Percentiles rank a stretch among this genome's conserved stretches.
phyloP scores from a whole-genome alignment of 2,888 invertebrate genomes.

The Griposia aprilina region DNA sequence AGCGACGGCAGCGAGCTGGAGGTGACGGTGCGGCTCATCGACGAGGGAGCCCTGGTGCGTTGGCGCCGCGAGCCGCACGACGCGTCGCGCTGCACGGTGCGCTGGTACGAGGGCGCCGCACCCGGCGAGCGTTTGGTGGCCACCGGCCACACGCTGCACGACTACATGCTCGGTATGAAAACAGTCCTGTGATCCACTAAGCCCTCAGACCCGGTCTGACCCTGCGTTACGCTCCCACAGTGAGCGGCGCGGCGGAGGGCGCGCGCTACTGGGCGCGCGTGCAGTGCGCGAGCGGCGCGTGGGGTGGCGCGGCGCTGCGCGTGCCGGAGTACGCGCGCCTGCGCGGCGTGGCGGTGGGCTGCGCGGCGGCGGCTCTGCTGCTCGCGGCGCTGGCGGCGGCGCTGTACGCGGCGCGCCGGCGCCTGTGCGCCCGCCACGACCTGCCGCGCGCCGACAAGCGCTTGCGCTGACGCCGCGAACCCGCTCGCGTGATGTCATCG shows the following conservation, averaged over 20 bases:
- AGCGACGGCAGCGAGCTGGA: conserved; percentile 91
- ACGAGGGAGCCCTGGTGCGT: conserved; percentile 94
- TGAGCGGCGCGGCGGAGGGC: conserved; percentile 93
- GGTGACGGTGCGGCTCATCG: conserved; percentile 93
- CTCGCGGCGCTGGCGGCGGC: conserved; percentile 92
- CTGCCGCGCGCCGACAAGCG: conserved; percentile 68
- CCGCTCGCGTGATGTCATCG: not conserved
- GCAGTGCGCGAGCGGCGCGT: conserved; percentile 92
- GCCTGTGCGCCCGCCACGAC: conserved; percentile 67
- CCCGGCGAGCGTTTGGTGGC: conserved; percentile 92
- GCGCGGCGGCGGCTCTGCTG: conserved; percentile 93
- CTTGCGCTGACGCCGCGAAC: conserved; percentile 64
- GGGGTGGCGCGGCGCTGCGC: conserved; percentile 91
- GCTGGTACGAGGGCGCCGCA: conserved; percentile 92
- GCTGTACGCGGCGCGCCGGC: conserved; percentile 85
- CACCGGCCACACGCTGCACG: conserved; percentile 93
- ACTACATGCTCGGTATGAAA: conserved; percentile 90
- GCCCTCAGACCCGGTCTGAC: not conserved
- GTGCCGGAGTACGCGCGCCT: conserved; percentile 94
- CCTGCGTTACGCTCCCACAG: conserved; percentile 77
- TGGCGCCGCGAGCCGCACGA: conserved; percentile 93
- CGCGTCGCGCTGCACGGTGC: conserved; percentile 92
- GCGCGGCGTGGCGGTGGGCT: conserved; percentile 93
- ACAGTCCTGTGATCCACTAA: not conserved
- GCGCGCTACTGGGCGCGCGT: conserved; percentile 94